Evolutionary conservation across 2,797 vertebrate species (phyloP).

Genomic region (Notolabrus celidotus): DNA sequence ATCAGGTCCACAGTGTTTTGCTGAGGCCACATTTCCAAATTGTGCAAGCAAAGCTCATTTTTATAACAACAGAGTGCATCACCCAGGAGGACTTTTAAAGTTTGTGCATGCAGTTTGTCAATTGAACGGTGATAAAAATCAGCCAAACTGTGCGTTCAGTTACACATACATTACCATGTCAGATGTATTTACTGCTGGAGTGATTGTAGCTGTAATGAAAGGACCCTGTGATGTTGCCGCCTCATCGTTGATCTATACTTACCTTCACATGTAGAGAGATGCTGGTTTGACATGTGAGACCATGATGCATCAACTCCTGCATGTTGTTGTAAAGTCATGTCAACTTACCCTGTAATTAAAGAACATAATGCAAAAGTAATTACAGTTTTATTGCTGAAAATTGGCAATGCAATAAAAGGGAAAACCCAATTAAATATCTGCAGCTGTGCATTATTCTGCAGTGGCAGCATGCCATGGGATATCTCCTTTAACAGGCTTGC

Average conservation of each 20-base stretch:
- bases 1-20: conserved; percentile 4
- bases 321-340: background rate
- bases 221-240: background rate
- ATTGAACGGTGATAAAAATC: conserved; percentile 19
- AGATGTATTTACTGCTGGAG: conserved; percentile 9
- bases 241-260: background rate
- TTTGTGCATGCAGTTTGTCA: background rate
- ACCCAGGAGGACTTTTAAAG: conserved; percentile 9
- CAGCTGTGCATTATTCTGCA: background rate
- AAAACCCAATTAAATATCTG: background rate
- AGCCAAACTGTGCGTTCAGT: conserved; percentile 8
- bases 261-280: background rate
- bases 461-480: background rate
- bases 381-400: background rate
- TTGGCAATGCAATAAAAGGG: background rate
- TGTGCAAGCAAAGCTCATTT: conserved; percentile 19
- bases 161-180: background rate
- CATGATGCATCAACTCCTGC: background rate
- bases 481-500: background rate
- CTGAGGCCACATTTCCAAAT: conserved; percentile 16
- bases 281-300: background rate
- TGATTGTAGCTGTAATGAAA: background rate
- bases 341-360: background rate
- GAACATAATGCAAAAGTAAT: background rate
- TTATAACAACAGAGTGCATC: background rate